Conservation (phyloP, 2,113 vertebrate genomes). For the Pontoporia blainvillei region DNA sequence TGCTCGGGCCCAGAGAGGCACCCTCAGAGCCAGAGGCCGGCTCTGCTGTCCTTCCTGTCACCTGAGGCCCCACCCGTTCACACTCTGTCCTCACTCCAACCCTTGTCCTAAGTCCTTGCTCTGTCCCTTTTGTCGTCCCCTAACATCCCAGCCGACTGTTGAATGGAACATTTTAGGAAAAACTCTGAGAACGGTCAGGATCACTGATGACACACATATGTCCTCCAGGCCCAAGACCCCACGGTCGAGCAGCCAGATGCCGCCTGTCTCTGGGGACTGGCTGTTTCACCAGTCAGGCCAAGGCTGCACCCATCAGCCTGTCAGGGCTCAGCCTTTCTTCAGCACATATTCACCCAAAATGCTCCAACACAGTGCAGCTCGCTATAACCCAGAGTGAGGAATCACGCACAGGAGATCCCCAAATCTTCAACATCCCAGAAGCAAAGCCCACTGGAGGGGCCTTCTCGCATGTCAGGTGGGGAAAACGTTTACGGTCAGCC, state of each 20-base stretch:
- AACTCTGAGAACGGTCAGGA: not conserved
- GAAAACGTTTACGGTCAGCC: not conserved
- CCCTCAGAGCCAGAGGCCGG: not conserved
- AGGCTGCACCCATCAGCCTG: accelerated
- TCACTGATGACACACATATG: not conserved
- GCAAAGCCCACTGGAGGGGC: not conserved
- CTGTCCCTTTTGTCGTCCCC: not conserved
- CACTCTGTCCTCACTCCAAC: not conserved
- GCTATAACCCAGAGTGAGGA: not conserved
- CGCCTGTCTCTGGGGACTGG: accelerated
- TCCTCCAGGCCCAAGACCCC: not conserved
- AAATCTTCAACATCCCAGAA: not conserved
- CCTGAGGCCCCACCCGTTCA: too few species aligned
- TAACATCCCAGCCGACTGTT: not conserved
- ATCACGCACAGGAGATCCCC: not conserved
- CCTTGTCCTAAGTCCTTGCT: not conserved
- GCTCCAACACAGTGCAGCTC: not conserved
- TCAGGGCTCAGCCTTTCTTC: not conserved
- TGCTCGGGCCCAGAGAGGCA: not conserved
- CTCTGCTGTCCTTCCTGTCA: not conserved
- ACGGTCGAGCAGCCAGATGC: not conserved
- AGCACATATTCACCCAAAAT: not conserved
- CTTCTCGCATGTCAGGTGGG: not conserved
- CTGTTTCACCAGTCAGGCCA: not conserved
- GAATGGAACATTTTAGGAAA: not conserved